A percentile compares a stretch with the other conserved stretches of the same genome.
These are phyloP conservation scores for Verasper variegatus DNA, from an alignment of 2,113 vertebrate genomes.

Conservation along the genomic window DNA sequence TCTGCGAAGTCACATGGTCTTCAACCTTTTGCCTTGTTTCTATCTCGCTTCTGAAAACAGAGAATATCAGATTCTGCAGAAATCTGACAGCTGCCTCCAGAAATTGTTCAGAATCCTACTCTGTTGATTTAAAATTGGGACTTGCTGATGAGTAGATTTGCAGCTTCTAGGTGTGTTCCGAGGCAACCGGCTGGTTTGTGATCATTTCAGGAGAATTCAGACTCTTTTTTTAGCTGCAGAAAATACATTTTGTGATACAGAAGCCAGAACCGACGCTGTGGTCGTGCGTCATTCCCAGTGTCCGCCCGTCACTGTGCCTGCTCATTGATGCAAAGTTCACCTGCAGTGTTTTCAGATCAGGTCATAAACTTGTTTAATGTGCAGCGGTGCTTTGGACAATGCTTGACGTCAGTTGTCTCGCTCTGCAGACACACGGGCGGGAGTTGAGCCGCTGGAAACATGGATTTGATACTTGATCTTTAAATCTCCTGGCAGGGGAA, in stretches of 20 bases:
- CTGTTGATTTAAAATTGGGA: too few relatives aligned
- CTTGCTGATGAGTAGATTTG: neutral
- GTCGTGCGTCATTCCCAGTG: neutral
- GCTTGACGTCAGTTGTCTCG: neutral
- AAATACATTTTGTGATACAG: neutral
- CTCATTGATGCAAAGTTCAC: too few relatives aligned
- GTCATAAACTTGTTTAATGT: neutral
- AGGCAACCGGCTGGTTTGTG: neutral
- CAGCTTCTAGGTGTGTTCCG: constrained; percentile 14
- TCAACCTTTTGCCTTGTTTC: constrained; percentile 4
- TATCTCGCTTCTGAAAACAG: too few relatives aligned
- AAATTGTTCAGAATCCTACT: too few relatives aligned
- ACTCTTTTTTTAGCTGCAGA: too few relatives aligned
- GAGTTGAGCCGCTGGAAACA: neutral
- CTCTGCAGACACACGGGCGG: neutral
- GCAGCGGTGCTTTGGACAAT: neutral
- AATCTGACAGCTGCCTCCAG: too few relatives aligned
- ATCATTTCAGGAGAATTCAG: neutral
- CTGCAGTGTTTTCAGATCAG: neutral
- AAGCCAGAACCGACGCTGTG: neutral
- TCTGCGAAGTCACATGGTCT: constrained; percentile 23
- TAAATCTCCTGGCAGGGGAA: too few relatives aligned
- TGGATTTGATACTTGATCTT: neutral
- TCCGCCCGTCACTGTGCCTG: too few relatives aligned
- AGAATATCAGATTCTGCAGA: neutral